phyloP scores from a whole-genome alignment of 2,888 invertebrate species.

The Therioaphis trifolii region DNA sequence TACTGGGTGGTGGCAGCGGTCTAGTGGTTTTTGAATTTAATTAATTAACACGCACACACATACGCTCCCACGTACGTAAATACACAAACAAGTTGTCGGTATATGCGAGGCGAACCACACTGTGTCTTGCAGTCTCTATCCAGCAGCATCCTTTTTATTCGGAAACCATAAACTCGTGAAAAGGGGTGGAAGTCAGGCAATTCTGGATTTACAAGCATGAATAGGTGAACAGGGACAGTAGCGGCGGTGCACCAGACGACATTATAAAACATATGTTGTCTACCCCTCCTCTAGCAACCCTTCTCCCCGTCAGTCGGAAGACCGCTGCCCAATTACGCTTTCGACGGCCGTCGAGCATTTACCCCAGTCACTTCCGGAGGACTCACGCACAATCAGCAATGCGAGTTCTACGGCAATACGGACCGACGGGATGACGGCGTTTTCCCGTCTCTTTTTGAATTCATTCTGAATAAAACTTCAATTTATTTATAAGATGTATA shows the following conservation, averaged over 20 bases:
- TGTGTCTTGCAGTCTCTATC: conserved; percentile 1
- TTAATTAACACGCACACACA: conserved; percentile 44
- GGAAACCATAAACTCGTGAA: conserved; percentile 12
- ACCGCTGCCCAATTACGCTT: conserved; percentile 49
- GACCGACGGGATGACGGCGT: not conserved
- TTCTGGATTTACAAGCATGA: conserved; percentile 9
- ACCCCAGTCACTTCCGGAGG: conserved; percentile 38
- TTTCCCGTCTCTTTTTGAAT: conserved; percentile 3
- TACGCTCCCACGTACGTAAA: not conserved
- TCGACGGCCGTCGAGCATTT: conserved; percentile 23
- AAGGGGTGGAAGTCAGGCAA: not conserved
- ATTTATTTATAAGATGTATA: too few relatives aligned
- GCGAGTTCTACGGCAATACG: not conserved
- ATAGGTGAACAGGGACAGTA: not conserved
- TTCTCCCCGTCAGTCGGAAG: not conserved
- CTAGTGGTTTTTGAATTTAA: conserved; percentile 56
- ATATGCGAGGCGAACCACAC: not conserved
- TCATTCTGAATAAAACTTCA: not conserved
- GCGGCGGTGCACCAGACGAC: not conserved
- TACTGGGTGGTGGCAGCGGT: conserved; percentile 19
- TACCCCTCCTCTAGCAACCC: not conserved
- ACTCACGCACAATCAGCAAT: conserved; percentile 41
- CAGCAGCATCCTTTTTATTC: not conserved
- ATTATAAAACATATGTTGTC: conserved; percentile 52
- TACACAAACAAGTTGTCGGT: not conserved